Base-by-base conservation (phyloP, 2,888 invertebrate species). In the Microplitis manilae region DNA sequence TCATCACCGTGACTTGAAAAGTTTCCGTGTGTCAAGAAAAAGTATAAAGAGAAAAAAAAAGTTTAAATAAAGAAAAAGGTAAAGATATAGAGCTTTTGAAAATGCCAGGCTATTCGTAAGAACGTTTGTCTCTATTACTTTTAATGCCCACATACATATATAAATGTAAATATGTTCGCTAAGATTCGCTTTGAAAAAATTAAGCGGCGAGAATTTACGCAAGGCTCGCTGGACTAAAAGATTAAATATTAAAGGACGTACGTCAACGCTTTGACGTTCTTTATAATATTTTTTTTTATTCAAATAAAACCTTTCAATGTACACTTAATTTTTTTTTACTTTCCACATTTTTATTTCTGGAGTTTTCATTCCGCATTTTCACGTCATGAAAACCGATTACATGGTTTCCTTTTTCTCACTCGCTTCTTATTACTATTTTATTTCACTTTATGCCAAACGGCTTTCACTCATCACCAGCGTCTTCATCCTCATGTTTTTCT, bases 161-260 rank as follows among this genome's bases (percentile, higher is more conserved):
- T 30, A 30, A 4, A 30, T 30, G 30, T 30, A 30, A 30, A 30
- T 30, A 30, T 13, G 64, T 20, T 6, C 15, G 50, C 7, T 40
- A 68, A 65, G 40, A 20, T 65, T 64, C 8, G 41, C 73, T 73
- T 73, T 73, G 73, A 64, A 15, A 65, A n/a, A 64, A 73, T 41
- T 30, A 41, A 8, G 64, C 20, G 41, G 41, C 13, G 38, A 62
- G n/a, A 71, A 62, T 40, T 71, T 71, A 2, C 20, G 7, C 62
- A 62, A 71, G 39, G 71, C 61, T 71, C 62, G 71, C 71, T 71
- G 5, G 50, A 41, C 64, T 65, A 73, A 72, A 40, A n/a, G 9
- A 73, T 64, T 65, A 73, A 64, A 64, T 9, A 64, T 73, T 30
- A 73, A 73, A 73, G 17, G 40, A 73, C 38, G 61, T 50, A 62